Evolutionary conservation across 2,888 invertebrate genomes (phyloP).

Genomic region (Clistopyga incitator): DNA sequence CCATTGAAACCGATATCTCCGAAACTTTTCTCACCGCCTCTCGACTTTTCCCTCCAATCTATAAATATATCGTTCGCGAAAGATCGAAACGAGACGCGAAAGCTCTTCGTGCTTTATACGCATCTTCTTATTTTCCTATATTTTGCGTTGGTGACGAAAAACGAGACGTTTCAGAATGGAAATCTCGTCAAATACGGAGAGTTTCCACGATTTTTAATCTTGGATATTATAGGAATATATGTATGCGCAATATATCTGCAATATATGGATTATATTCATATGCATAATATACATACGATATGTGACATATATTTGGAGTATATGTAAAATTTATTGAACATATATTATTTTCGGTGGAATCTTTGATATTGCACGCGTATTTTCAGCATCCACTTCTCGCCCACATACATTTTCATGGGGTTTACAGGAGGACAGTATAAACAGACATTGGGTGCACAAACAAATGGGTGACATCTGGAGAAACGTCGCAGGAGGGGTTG

Average conservation of each 20-base stretch:
- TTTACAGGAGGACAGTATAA: not conserved
- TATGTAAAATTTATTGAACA: too few relatives aligned
- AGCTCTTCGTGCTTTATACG: not conserved
- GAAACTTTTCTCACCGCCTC: conserved; percentile 13
- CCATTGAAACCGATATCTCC: conserved; percentile 3
- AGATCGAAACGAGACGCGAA: conserved; percentile 7
- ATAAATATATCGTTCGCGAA: conserved; percentile 29
- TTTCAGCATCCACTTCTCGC: too few relatives aligned
- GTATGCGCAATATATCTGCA: too few relatives aligned
- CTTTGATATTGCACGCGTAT: too few relatives aligned
- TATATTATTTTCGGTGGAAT: too few relatives aligned
- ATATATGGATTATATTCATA: too few relatives aligned
- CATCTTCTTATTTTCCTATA: not conserved
- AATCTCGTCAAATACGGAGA: too few relatives aligned
- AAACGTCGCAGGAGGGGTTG: not conserved
- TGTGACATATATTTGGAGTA: too few relatives aligned
- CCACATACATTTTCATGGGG: not conserved
- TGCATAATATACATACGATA: too few relatives aligned
- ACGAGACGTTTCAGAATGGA: not conserved
- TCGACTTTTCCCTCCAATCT: not conserved
- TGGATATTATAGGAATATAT: too few relatives aligned
- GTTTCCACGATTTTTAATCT: not conserved
- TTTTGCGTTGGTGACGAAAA: too few relatives aligned
- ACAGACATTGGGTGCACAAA: conserved; percentile 2
- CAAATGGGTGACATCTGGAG: conserved; percentile 18